Base-by-base conservation (phyloP, 2,888 invertebrate genomes). In the Tridacna crocea region DNA sequence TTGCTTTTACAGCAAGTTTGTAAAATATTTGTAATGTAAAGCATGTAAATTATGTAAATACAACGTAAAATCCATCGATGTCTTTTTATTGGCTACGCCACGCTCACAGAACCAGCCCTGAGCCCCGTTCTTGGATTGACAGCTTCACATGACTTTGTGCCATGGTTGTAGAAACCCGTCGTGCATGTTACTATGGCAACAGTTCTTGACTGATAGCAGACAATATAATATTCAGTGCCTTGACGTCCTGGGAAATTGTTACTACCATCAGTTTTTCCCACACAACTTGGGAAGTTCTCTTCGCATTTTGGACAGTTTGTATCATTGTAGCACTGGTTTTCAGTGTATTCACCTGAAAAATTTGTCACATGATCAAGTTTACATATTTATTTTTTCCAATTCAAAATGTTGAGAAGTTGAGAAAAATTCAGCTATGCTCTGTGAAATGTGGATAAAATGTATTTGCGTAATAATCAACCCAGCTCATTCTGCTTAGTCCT, bases 161-260 rank as follows among this genome's bases (percentile, higher is more conserved):
- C 81, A 68, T 89, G 89, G 55, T 88, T 88, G 70, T 89, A 89
- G 58, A 77, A 80, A 24, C 88, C 89, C 22, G 86, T 80, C 11
- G 88, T 88, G 66, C 89, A 89, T 27, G 88, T 86, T n/a, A 89
- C 89, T 48, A 89, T 88, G 19, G 89, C 89, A n/a, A 90, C 88
- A n/a, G 88, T 91, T 82, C 91, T 81, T 63, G 89, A 84, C 55
- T 83, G 84, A 79, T 89, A 89, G 72, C 91, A 91, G 26, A 90
- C 87, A 46, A 90, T 89, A 75, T 89, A 91, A 55, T 83, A 88
- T 48, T 90, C 89, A 0, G 89, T 88, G 72, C 88, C 88, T 63
- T 85, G 85, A 13, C 88, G 82, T 12, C 86, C 87, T 0, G 89
- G 88, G 79, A 89, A 90, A 48, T 87, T 79, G 74, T 91, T 90